Percentiles rank a stretch among this genome's conserved stretches.
phyloP scores from a whole-genome alignment of 2,888 invertebrate species.

The Branchinecta sandiegonensis region DNA sequence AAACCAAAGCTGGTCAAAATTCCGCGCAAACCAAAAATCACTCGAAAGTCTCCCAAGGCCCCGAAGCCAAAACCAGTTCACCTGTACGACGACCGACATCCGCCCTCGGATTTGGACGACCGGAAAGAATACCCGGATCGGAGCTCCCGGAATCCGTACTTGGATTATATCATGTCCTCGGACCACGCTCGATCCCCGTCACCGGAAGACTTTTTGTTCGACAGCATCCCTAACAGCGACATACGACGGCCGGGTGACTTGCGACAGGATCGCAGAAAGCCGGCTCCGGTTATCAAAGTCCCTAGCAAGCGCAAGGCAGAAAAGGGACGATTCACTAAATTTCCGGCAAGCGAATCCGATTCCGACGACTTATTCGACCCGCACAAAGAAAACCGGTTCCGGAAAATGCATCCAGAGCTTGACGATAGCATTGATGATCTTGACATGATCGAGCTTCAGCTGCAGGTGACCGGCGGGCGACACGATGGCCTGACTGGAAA shows the following conservation, averaged over 20 bases:
- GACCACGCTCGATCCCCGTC: constrained; percentile 8
- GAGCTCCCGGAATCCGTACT: constrained; percentile 6
- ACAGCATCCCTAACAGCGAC: neutral
- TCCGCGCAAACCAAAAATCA: neutral
- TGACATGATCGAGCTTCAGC: constrained; percentile 7
- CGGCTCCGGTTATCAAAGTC: constrained; percentile 6
- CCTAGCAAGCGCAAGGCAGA: constrained; percentile 6
- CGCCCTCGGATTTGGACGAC: constrained; percentile 1
- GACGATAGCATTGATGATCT: constrained; percentile 2
- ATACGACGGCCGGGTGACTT: neutral
- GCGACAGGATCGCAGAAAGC: neutral
- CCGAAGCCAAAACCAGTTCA: no score
- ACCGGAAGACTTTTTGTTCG: constrained; percentile 11
- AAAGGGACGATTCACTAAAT: neutral
- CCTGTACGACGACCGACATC: neutral
- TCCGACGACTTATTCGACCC: constrained; percentile 5
- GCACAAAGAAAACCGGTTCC: constrained; percentile 11
- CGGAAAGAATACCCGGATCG: neutral
- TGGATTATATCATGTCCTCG: constrained; percentile 13
- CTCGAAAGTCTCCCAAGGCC: neutral
- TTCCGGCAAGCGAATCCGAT: constrained; percentile 1
- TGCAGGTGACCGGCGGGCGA: neutral
- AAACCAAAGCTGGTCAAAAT: neutral
- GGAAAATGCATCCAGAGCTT: neutral
- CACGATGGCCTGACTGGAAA: neutral